Conservation (phyloP, 1,140 invertebrate genomes). For the Andrena cerasifolii region DNA sequence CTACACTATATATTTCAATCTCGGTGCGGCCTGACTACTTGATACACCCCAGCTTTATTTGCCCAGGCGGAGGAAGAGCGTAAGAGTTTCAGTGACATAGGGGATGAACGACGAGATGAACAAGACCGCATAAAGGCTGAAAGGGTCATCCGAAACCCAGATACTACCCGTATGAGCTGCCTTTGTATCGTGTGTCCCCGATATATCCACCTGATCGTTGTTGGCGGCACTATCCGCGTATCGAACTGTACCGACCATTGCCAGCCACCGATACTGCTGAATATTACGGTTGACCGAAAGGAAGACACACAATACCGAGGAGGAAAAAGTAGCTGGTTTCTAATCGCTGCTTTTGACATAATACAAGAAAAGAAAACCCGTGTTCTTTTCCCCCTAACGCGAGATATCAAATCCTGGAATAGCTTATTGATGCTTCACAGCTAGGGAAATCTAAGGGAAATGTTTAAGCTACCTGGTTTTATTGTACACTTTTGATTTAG, state of each 20-base stretch:
- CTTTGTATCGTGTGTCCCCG: constrained; percentile 32
- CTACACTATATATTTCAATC: constrained; percentile 1
- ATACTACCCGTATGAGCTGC: constrained; percentile 41
- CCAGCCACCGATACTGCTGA: background rate
- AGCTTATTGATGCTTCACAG: too few relatives aligned
- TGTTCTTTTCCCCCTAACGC: too few relatives aligned
- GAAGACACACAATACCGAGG: background rate
- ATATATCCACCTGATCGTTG: constrained; percentile 16
- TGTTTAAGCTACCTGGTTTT: too few relatives aligned
- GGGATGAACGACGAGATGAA: constrained; percentile 20
- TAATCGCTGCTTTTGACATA: too few relatives aligned
- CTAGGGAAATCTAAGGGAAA: too few relatives aligned
- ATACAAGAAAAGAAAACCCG: too few relatives aligned
- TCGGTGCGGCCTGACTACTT: background rate
- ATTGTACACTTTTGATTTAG: too few relatives aligned
- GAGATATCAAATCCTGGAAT: too few relatives aligned
- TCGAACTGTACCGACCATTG: constrained; percentile 28
- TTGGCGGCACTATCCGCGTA: constrained; percentile 44
- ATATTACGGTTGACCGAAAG: background rate
- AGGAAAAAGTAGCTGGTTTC: background rate
- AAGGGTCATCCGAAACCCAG: constrained; percentile 53
- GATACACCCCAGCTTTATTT: constrained; percentile 29
- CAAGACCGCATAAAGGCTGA: constrained; percentile 49
- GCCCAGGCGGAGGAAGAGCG: constrained; percentile 32
- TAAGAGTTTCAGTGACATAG: background rate